phyloP scores from a whole-genome alignment of 2,113 vertebrate species.

The Oryzias melastigma region DNA sequence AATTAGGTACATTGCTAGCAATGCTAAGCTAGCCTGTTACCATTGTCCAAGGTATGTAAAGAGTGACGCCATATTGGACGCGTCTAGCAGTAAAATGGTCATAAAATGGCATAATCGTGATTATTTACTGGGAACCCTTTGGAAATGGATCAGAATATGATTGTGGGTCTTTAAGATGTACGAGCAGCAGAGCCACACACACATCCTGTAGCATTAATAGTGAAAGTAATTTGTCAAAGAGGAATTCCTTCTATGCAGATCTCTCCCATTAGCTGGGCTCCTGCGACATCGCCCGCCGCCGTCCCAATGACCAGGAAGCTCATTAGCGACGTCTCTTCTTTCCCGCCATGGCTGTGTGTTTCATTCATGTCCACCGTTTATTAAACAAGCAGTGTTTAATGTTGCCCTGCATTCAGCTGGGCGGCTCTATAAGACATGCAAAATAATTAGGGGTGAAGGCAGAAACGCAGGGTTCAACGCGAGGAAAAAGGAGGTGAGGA shows the following conservation, averaged over 20 bases:
- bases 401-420: background rate
- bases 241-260: slow-evolving; percentile 25
- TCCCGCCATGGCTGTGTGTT: slow-evolving; percentile 29
- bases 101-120: too few species aligned
- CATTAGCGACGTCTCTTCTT: slow-evolving; percentile 53
- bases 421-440: background rate
- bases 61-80: too few species aligned
- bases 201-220: too few species aligned
- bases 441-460: slow-evolving; percentile 2
- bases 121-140: too few species aligned
- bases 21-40: too few species aligned
- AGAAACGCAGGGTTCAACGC: slow-evolving; percentile 1
- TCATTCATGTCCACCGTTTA: slow-evolving; percentile 39
- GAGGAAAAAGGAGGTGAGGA: background rate
- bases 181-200: too few species aligned
- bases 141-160: too few species aligned
- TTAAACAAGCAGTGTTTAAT: background rate
- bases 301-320: slow-evolving; percentile 45
- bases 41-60: too few species aligned
- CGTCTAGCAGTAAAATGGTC: too few species aligned
- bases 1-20: too few species aligned
- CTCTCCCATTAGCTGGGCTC: slow-evolving; percentile 30
- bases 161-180: too few species aligned
- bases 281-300: slow-evolving; percentile 50
- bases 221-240: slow-evolving; percentile 36